A percentile compares a stretch with the other conserved stretches of the same genome.
phyloP scores from a whole-genome alignment of 2,113 vertebrate species.

The Lepus europaeus region DNA sequence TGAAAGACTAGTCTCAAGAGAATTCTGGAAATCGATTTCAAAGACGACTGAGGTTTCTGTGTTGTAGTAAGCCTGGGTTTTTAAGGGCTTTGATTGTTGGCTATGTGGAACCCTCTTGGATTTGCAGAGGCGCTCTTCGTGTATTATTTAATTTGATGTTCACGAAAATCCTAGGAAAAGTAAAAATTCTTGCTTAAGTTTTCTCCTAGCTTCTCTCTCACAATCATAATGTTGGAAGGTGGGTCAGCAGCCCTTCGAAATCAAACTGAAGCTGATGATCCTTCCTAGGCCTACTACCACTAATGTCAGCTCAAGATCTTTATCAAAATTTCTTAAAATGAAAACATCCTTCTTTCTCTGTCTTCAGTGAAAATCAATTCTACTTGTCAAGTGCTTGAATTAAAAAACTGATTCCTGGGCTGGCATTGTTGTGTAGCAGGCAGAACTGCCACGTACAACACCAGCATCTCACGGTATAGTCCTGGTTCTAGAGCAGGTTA shows the following conservation, averaged over 20 bases:
- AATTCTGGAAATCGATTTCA: conserved; percentile 30
- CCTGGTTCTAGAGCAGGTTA: no score
- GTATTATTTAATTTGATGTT: background rate
- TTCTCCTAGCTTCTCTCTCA: background rate
- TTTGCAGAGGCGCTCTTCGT: background rate
- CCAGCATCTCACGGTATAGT: no score
- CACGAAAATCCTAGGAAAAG: background rate
- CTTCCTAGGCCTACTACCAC: background rate
- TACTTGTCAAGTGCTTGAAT: background rate
- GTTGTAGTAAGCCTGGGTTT: background rate
- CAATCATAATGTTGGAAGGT: background rate
- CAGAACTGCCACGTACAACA: no score
- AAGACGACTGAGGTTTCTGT: conserved; percentile 7
- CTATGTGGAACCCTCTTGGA: background rate
- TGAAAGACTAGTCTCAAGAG: background rate
- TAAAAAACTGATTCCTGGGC: background rate
- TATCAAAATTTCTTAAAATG: background rate
- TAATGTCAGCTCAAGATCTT: background rate
- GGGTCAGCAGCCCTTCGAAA: background rate
- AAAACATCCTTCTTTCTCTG: background rate
- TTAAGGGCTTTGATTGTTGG: background rate
- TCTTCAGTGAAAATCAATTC: background rate
- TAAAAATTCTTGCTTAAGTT: background rate
- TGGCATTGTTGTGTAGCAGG: no score
- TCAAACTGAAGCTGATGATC: background rate